Percentiles rank a stretch among this genome's conserved stretches.
Conservation (phyloP, 2,113 vertebrate genomes). For the Bettongia penicillata region DNA sequence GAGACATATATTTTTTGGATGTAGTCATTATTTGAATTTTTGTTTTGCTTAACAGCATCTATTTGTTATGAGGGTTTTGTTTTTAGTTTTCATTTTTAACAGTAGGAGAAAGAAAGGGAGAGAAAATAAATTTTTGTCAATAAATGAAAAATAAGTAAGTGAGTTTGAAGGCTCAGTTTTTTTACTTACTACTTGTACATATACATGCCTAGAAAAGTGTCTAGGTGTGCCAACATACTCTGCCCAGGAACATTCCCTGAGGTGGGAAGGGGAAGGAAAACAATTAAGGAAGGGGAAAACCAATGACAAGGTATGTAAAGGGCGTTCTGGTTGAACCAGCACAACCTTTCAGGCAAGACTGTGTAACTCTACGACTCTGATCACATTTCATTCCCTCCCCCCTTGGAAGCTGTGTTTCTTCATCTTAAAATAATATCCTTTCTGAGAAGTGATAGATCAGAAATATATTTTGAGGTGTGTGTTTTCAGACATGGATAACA, state of each 20-base stretch:
- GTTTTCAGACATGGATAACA: not conserved
- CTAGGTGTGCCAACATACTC: not conserved
- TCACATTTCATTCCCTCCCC: not conserved
- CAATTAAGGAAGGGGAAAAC: not conserved
- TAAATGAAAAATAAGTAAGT: not conserved
- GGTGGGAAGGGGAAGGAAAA: not conserved
- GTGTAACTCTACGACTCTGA: not conserved
- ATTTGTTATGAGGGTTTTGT: not conserved
- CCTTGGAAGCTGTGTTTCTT: not conserved
- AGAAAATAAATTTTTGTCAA: not conserved
- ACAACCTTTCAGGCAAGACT: not conserved
- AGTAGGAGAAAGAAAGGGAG: not conserved
- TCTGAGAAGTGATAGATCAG: not conserved
- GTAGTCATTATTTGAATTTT: not conserved
- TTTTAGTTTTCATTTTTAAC: not conserved
- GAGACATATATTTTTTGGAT: not conserved
- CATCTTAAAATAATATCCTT: not conserved
- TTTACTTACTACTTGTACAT: not conserved
- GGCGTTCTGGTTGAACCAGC: not conserved
- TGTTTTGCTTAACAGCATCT: not conserved
- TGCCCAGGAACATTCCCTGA: not conserved
- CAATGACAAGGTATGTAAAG: not conserved
- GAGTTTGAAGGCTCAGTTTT: not conserved
- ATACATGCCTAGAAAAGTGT: not conserved
- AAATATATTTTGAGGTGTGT: not conserved